Evolutionary conservation across 2,888 invertebrate species (phyloP).

Genomic region (Drosophila multiciliata): DNA sequence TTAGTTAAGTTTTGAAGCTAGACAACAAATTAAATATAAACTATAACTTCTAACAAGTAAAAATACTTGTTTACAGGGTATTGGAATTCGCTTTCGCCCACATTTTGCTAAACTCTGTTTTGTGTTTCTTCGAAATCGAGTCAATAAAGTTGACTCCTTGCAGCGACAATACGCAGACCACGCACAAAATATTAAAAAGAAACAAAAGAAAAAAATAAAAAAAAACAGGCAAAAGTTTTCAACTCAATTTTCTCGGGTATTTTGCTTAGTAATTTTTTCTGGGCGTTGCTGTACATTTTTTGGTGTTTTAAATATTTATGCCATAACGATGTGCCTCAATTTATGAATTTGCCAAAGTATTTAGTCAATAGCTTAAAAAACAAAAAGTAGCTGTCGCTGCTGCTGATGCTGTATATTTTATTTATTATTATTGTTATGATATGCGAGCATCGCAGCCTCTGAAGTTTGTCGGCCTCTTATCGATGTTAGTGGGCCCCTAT

Average conservation of each 20-base stretch:
- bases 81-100: not conserved
- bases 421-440: conserved; percentile 62
- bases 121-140: conserved; percentile 63
- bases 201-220: not conserved
- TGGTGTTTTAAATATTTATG: conserved; percentile 74
- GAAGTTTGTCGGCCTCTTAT: conserved; percentile 46
- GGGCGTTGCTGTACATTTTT: conserved; percentile 25
- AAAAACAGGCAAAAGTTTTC: conserved; percentile 55
- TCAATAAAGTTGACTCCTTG: conserved; percentile 55
- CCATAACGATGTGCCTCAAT: conserved; percentile 69
- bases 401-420: conserved; percentile 65
- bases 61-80: not conserved
- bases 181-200: conserved; percentile 15
- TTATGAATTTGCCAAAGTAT: conserved; percentile 79
- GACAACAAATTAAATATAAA: not conserved
- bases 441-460: conserved; percentile 21
- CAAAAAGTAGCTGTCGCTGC: conserved; percentile 33
- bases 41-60: not conserved
- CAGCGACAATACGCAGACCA: conserved; percentile 18
- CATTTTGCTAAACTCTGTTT: conserved; percentile 15
- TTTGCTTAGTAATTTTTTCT: conserved; percentile 47
- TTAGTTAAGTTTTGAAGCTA: not conserved
- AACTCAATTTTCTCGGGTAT: conserved; percentile 68
- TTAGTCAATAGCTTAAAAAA: conserved; percentile 75
- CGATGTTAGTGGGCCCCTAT: conserved; percentile 59